phyloP scores from a whole-genome alignment of 2,113 vertebrate genomes.

The Spermophilus dauricus region DNA sequence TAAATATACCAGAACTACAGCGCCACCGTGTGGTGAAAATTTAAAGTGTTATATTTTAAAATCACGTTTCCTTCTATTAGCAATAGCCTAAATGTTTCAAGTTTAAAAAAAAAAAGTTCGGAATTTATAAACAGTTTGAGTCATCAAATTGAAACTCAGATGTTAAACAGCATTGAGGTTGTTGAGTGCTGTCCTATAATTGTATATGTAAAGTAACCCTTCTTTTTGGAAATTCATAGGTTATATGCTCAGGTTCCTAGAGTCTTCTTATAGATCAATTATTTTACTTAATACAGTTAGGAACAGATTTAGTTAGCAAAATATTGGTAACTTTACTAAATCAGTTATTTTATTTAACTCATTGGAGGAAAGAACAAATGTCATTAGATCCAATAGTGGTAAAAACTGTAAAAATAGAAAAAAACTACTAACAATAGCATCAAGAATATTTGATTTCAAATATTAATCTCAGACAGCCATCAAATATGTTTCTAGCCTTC shows the following conservation, averaged over 20 bases:
- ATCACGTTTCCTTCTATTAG: not conserved
- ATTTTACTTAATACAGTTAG: not conserved
- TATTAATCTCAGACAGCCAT: not conserved
- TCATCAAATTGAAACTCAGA: not conserved
- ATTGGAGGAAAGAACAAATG: not conserved
- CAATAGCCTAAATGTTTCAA: not conserved
- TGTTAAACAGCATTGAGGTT: not conserved
- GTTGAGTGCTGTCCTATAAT: not conserved
- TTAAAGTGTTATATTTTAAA: conserved; percentile 63
- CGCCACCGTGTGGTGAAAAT: conserved; percentile 80
- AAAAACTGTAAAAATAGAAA: not conserved
- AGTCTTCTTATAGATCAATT: not conserved
- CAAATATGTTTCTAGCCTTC: not conserved
- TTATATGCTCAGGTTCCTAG: not conserved
- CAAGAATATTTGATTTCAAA: not conserved
- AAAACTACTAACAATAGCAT: not conserved
- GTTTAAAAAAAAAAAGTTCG: conserved; percentile 19
- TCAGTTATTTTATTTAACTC: not conserved
- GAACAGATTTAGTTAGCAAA: conserved; percentile 8
- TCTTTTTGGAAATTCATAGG: not conserved
- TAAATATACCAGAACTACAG: conserved; percentile 65
- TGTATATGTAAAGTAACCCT: not conserved
- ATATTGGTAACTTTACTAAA: not conserved
- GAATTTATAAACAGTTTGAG: conserved; percentile 12
- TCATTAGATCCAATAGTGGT: not conserved